Conservation (phyloP, 2,113 vertebrate species). For the Nannospalax galili region DNA sequence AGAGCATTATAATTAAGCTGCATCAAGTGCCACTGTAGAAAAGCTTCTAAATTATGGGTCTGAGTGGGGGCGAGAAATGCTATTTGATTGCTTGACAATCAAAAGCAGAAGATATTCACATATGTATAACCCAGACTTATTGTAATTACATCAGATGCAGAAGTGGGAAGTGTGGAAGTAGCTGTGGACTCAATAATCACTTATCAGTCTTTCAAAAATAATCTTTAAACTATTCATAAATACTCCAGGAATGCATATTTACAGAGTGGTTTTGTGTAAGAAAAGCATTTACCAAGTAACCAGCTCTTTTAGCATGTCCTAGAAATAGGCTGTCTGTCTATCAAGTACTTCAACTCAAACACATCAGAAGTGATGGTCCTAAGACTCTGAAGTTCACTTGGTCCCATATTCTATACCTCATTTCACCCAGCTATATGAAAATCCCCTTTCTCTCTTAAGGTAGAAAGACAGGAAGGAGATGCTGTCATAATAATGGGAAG, state of each 20-base stretch:
- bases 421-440: background rate
- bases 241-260: slow-evolving; percentile 24
- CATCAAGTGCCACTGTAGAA: slow-evolving; percentile 75
- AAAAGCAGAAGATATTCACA: slow-evolving; percentile 66
- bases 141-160: slow-evolving; percentile 60
- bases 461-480: background rate
- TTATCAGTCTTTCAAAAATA: slow-evolving; percentile 65
- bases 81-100: slow-evolving; percentile 80
- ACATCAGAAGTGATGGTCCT: background rate
- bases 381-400: background rate
- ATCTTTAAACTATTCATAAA: slow-evolving; percentile 1
- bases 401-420: background rate
- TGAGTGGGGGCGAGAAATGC: slow-evolving; percentile 64
- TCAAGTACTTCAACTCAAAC: background rate
- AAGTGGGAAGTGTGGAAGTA: slow-evolving; percentile 54
- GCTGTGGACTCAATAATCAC: background rate
- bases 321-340: background rate
- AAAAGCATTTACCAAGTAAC: slow-evolving; percentile 45
- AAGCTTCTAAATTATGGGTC: slow-evolving; percentile 83
- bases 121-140: background rate
- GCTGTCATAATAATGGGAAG: background rate
- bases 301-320: background rate
- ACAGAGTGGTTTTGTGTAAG: slow-evolving; percentile 31
- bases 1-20: slow-evolving; percentile 82
- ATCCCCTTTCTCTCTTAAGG: background rate